These are phyloP conservation scores for Tenthredo notha DNA, from an alignment of 2,888 invertebrate genomes.

Conservation along the genomic window DNA sequence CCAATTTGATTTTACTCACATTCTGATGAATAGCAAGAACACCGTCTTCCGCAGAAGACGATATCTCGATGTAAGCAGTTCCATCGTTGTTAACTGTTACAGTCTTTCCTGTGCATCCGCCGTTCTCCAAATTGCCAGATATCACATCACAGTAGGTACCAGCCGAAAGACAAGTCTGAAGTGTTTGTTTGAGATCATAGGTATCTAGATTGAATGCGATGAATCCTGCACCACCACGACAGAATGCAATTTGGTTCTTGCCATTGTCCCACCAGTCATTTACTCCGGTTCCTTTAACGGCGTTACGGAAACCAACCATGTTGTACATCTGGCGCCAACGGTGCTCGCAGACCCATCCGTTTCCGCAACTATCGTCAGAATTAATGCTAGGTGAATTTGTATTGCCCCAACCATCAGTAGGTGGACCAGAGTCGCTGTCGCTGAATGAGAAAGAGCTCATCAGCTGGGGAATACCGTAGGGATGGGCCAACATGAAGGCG, in stretches of 20 bases:
- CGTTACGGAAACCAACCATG: conserved; percentile 77
- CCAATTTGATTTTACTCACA: conserved; percentile 54
- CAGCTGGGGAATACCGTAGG: conserved; percentile 80
- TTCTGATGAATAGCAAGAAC: conserved; percentile 74
- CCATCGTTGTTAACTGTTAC: conserved; percentile 83
- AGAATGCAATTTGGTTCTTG: conserved; percentile 79
- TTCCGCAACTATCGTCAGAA: conserved; percentile 70
- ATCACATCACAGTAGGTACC: conserved; percentile 81
- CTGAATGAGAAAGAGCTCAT: conserved; percentile 81
- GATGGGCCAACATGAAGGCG: conserved; percentile 82
- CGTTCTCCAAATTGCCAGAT: conserved; percentile 78
- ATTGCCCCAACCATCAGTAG: conserved; percentile 73
- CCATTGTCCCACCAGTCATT: conserved; percentile 79
- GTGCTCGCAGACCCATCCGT: conserved; percentile 78
- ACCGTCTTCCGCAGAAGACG: conserved; percentile 71
- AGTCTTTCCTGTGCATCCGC: conserved; percentile 83
- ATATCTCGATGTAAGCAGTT: conserved; percentile 79
- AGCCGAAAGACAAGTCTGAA: conserved; percentile 80
- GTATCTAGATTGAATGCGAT: conserved; percentile 86
- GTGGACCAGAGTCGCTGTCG: conserved; percentile 74
- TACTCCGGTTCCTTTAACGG: conserved; percentile 69
- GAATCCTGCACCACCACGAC: conserved; percentile 79
- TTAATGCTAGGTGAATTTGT: conserved; percentile 75
- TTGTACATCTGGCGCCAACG: conserved; percentile 74
- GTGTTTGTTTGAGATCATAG: conserved; percentile 81